Evolutionary conservation across 1,140 invertebrate species (phyloP), one percentile per base, ranked within the genome.

Genomic region (Drosophila ohnishii): DNA sequence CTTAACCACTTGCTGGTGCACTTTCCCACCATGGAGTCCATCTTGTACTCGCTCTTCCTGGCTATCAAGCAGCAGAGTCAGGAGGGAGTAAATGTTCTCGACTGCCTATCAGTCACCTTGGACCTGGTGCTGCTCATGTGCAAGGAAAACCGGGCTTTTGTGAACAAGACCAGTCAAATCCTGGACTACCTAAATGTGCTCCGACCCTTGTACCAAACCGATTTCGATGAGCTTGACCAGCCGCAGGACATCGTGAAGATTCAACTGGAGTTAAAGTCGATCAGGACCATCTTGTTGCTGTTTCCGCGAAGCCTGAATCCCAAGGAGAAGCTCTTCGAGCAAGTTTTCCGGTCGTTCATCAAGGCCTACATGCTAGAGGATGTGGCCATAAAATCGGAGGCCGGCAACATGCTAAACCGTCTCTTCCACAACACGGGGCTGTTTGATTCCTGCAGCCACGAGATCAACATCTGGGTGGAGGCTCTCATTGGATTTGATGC

Each of bases 401-500:
- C 84, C 2, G 92, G 84, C 6, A 55, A 78, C 50, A 78, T 93
- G 28, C 81, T 95, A 28, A 90, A 91, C 55, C 91, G 90, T 11
- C 92, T 95, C 42, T 93, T 96, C 32, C 93, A 92, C 71, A 93
- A 93, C 39, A 94, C 93, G 2, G 92, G 92, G 47, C 92, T 95
- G 59, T 96, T 96, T 90, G 93, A 92, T 30, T 93, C 92, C 76
- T 90, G 91, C 47, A 47, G 69, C 10, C 92, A 94, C 61, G 95
- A 96, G 90, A 93, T 95, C 35, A 93, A 95, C 82, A 92, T 96
- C 59, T 94, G 95, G 93, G 90, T 96, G 13, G 93, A 95, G 77
- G 92, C 93, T 2, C 88, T 92, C 0, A 65, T 76, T 10, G 80
- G 80, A 10, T 78, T 85, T n/a, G 74, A 92, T 56, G 57, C 57